phyloP scores from a whole-genome alignment of 2,888 invertebrate genomes.

The Drosophila acutilabella region DNA sequence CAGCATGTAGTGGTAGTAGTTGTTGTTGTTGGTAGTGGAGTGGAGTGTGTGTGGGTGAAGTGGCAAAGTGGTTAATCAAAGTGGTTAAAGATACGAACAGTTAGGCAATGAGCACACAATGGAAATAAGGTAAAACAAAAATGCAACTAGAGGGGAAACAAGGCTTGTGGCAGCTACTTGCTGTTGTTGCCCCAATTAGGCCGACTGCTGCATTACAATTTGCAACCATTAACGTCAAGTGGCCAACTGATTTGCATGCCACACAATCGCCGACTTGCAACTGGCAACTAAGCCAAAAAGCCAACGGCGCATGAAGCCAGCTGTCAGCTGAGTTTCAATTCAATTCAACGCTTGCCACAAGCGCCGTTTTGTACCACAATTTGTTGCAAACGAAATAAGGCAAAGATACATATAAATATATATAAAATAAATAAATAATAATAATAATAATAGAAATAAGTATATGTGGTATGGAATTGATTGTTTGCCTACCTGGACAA shows the following conservation, averaged over 20 bases:
- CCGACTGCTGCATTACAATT: conserved; percentile 71
- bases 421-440: conserved; percentile 18
- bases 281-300: conserved; percentile 24
- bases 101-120: conserved; percentile 47
- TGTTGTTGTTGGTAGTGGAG: conserved; percentile 2
- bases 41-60: conserved; percentile 15
- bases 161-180: conserved; percentile 60
- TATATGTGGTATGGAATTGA: conserved; percentile 15
- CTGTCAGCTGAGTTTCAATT: conserved; percentile 44
- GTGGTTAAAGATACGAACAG: conserved; percentile 43
- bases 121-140: conserved; percentile 2
- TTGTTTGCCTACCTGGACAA: conserved; percentile 84
- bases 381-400: conserved; percentile 50
- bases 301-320: conserved; percentile 69
- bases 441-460: conserved; percentile 14
- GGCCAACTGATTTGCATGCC: conserved; percentile 73
- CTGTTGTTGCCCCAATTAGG: conserved; percentile 65
- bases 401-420: conserved; percentile 23
- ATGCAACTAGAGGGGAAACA: conserved; percentile 5
- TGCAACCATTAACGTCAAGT: conserved; percentile 76
- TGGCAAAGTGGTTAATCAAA: conserved; percentile 45
- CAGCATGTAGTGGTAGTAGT: conserved; percentile 18
- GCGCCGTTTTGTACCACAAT: conserved; percentile 64
- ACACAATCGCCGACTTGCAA: conserved; percentile 8
- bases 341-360: conserved; percentile 43